These are phyloP conservation scores for Cephus spinipes DNA, from an alignment of 2,888 invertebrate genomes.

Conservation along the genomic window DNA sequence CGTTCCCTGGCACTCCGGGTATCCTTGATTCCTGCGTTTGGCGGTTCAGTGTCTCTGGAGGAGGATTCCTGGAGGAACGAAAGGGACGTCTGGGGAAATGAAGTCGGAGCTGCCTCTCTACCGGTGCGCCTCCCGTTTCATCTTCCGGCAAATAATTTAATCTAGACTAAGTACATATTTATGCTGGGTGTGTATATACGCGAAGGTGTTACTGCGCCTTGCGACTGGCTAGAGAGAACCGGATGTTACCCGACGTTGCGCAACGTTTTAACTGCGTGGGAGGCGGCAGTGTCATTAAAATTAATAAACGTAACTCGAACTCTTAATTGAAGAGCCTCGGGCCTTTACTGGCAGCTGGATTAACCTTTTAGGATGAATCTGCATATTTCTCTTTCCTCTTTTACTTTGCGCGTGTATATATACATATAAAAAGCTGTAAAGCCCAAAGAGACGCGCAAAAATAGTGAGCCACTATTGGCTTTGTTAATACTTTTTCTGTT, in stretches of 20 bases:
- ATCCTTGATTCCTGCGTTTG: background rate
- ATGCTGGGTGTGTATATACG: conserved; percentile 23
- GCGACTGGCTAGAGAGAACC: background rate
- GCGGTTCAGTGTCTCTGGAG: background rate
- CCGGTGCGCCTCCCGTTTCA: conserved; percentile 37
- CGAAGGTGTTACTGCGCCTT: background rate
- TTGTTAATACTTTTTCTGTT: background rate
- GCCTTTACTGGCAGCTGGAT: background rate
- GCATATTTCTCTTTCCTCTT: background rate
- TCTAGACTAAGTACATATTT: conserved; percentile 51
- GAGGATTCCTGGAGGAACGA: background rate
- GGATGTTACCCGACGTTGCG: conserved; percentile 10
- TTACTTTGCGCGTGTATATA: background rate
- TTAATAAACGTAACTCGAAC: conserved; percentile 37
- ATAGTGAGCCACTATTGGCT: background rate
- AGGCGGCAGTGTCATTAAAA: conserved; percentile 28
- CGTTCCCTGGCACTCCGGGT: background rate
- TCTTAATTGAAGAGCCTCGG: conserved; percentile 28
- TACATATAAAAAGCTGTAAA: background rate
- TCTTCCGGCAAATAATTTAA: conserved; percentile 53
- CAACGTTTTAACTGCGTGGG: conserved; percentile 17
- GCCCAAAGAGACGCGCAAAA: too few relatives aligned
- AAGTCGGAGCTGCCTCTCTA: conserved; percentile 31
- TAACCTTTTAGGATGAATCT: background rate
- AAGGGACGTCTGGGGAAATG: conserved; percentile 49